Base-by-base conservation (phyloP, 2,888 invertebrate species). In the Furcula furcula region DNA sequence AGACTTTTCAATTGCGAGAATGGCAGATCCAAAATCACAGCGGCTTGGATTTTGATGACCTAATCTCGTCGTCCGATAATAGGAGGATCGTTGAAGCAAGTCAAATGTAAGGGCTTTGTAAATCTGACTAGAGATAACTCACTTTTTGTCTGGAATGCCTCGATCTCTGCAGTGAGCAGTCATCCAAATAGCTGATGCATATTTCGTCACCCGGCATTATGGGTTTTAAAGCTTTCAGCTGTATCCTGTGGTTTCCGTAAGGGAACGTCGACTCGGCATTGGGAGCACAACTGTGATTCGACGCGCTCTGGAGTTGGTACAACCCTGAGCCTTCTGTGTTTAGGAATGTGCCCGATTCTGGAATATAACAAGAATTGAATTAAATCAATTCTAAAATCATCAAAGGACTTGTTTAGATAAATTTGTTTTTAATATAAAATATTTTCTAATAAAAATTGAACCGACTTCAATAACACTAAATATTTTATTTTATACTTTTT, bases 241-340 rank as follows among this genome's bases (percentile, higher is more conserved):
- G 93, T 36, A 96, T 79, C 34, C 92, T 91, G 46, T 93, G 94
- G 74, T 96, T 95, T 28, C 95, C 95, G 60, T 94, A 92, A 0
- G 95, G 94, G 72, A 97, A 98, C 12, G 93, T 92, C 0, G 95
- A 93, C 67, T 94, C 93, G 0, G 97, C 96, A 75, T 98, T 98
- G 0, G 98, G 97, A 0, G 89, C 75, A 67, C 98, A 98, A 60
- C 96, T 97, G 79, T 98, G 98, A 83, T 98, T 98, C 52, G 95
- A 94, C 25, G 94, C 91, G 68, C 97, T 97, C 71, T 98, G 98
- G n/a, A 95, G 68, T 13, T 90, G 77, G 75, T 94, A 98, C 0
- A 98, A 84, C 0, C 96, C 98, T 0, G 97, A 96, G 0, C 98
- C 98, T 90, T 98, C 98, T 50, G 94, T 96, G 77, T 98, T 96